phyloP scores from a whole-genome alignment of 1,140 invertebrate species.

The Neuroterus valhalla region DNA sequence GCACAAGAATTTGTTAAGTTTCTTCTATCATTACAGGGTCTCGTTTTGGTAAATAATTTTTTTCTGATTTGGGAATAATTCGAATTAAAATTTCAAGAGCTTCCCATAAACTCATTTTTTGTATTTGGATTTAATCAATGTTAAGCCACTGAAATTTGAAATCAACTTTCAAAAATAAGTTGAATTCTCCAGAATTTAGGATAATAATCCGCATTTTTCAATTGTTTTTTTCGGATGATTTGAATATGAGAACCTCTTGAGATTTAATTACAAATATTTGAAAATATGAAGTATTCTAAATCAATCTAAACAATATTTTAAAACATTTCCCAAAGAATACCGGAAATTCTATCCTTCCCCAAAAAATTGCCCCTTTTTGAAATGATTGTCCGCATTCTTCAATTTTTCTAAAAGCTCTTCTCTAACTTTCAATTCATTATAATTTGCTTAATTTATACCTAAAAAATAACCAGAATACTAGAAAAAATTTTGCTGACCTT shows the following conservation, averaged over 20 bases:
- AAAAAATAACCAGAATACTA: background rate
- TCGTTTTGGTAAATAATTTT: background rate
- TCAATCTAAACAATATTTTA: background rate
- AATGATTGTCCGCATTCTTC: slow-evolving; percentile 16
- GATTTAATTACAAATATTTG: background rate
- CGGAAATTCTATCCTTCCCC: background rate
- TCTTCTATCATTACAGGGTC: slow-evolving; percentile 4
- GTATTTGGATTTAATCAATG: background rate
- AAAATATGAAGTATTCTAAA: background rate
- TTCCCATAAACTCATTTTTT: background rate
- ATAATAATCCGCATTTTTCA: no score
- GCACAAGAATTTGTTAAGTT: slow-evolving; percentile 14
- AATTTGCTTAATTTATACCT: background rate
- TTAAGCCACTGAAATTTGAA: no score
- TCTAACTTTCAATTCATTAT: background rate
- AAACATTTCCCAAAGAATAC: no score
- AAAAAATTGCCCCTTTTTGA: background rate
- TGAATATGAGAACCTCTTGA: background rate
- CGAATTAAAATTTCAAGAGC: background rate
- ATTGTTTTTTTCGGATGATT: no score
- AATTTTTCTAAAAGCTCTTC: background rate
- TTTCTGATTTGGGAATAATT: background rate
- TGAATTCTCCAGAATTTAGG: no score
- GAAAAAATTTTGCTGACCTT: background rate
- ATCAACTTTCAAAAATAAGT: no score